Evolutionary conservation across 2,797 vertebrate species (phyloP).

Genomic region (Ctenopoma multispine): DNA sequence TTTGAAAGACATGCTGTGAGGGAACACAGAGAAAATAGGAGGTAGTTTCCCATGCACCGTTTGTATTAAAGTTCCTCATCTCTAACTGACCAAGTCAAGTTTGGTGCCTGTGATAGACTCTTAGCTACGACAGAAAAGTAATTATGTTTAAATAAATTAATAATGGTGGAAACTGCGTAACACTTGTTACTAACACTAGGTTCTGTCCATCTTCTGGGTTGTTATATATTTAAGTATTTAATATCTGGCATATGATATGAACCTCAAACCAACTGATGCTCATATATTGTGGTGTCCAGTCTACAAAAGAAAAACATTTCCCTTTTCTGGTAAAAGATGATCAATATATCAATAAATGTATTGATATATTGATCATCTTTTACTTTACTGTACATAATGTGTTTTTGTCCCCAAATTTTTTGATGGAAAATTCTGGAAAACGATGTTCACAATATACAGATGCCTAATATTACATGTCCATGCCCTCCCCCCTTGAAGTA

Average conservation of each 20-base stretch:
- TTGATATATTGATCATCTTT: too few species aligned
- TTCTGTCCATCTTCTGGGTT: background rate
- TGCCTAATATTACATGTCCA: constrained; percentile 33
- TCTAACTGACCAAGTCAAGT: background rate
- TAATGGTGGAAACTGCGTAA: background rate
- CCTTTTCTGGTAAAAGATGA: background rate
- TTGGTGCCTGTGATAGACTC: background rate
- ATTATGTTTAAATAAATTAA: background rate
- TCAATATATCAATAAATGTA: background rate
- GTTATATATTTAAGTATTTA: background rate
- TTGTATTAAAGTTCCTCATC: background rate
- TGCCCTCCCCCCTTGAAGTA: constrained; percentile 47
- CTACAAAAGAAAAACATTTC: background rate
- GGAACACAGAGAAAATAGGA: constrained; percentile 15
- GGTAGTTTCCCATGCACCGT: background rate
- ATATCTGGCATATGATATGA: background rate
- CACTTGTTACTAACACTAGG: background rate
- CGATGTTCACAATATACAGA: constrained; percentile 18
- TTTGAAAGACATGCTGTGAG: constrained; percentile 18
- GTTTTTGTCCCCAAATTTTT: background rate
- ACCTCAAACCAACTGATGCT: background rate
- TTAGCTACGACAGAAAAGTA: too few species aligned
- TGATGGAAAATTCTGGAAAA: background rate
- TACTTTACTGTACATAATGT: too few species aligned
- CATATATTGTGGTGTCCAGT: background rate